Evolutionary conservation across 2,797 vertebrate genomes (phyloP), one percentile per base, ranked within the genome.

Genomic region (Rhinichthys osculus): DNA sequence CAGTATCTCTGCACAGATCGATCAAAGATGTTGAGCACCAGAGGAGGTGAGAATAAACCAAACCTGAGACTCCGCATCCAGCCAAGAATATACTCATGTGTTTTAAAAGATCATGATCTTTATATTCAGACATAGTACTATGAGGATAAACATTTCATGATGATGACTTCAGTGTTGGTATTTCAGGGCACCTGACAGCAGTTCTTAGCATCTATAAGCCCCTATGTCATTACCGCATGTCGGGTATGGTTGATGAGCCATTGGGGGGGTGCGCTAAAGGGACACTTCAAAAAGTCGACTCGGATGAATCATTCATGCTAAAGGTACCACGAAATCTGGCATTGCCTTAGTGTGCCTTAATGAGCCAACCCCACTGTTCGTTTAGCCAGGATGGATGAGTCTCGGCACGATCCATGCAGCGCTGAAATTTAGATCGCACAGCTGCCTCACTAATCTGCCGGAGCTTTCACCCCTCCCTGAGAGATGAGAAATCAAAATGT

Each of bases 221-320:
- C n/a, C 71, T n/a, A 72, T 17, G 30, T 87, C 86, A 87, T 88
- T 88, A 88, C 83, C 82, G 19, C 81, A 81, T 77, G 84, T 88
- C 74, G n/a, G 52, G 78, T 27, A 85, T 40, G 82, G 85, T 81
- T 76, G 85, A 90, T 87, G 83, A 88, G 85, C 83, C 35, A 9
- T 27, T 1, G 54, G 62, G 40, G 72, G 70, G 64, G 42, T 23
- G 30, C 80, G 85, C 89, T 38, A 85, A 73, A 44, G 88, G 89
- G 92, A 89, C 74, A 88, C 90, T 92, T 92, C 83, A 77, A 87
- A 92, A 93, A 92, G 88, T 91, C 88, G 82, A 86, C 79, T 84
- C 38, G 42, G 84, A 93, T 94, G 83, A 93, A 92, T 91, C 84
- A 91, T 94, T 92, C 67, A 93, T 92, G 87, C 81, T 86, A 89